Conservation (phyloP, 2,888 invertebrate species). For the Eupithecia vulgata region DNA sequence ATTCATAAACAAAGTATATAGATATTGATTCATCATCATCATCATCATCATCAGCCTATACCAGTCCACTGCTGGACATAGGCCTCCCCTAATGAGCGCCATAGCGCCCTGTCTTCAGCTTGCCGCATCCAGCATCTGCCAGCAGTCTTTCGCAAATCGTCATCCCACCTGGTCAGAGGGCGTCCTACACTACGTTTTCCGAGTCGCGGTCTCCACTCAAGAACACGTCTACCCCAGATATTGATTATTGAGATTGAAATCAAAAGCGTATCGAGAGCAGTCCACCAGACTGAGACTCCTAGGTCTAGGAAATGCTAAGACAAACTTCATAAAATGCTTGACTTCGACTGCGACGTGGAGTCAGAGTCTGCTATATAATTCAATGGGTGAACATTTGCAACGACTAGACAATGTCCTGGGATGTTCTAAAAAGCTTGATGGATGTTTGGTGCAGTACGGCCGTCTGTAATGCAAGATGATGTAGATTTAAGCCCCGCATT, state of each 20-base stretch:
- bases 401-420: constrained; percentile 12
- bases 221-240: too few relatives aligned
- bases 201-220: too few relatives aligned
- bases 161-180: too few relatives aligned
- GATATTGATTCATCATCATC: too few relatives aligned
- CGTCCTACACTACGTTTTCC: too few relatives aligned
- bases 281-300: background rate
- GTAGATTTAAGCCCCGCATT: background rate
- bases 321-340: background rate
- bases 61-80: too few relatives aligned
- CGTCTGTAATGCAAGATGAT: background rate
- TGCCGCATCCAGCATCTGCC: too few relatives aligned
- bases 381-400: constrained; percentile 26
- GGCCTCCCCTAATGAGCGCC: too few relatives aligned
- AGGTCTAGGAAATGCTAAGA: background rate
- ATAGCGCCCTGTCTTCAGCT: too few relatives aligned
- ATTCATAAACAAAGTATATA: too few relatives aligned
- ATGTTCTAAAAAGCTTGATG: background rate
- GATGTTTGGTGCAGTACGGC: background rate
- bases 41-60: too few relatives aligned
- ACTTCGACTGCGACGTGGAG: background rate
- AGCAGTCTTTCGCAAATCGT: too few relatives aligned
- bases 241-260: background rate
- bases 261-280: background rate
- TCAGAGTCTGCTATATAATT: constrained; percentile 16